Base-by-base conservation (phyloP, 2,888 invertebrate genomes). In the Calameuta filiformis region DNA sequence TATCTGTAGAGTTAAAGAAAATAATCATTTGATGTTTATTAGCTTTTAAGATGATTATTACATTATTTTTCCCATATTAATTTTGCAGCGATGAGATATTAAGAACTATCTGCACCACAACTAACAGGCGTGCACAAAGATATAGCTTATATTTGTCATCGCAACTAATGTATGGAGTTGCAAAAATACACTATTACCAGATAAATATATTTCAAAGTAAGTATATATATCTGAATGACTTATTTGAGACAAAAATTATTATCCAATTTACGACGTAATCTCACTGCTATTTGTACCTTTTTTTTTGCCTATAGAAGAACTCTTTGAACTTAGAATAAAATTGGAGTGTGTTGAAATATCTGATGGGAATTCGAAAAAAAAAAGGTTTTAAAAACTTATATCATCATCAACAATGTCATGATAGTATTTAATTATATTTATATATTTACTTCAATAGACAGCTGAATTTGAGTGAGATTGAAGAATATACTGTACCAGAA, bases 111-210 rank as follows among this genome's bases (percentile, higher is more conserved):
- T 30, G 23, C 30, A 1, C 15, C 0, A 12, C 40, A 11, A 31
- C 31, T 11, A 35, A 12, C 4, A 73, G 15, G 12, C 34, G 35
- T 33, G 6, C 15, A 1, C 30, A 12, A 2, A 78, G 79, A 79
- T 83, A 80, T 15, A 85, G 83, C 35, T 79, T 87, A 0, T 83
- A 85, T 34, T 75, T 83, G 35, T 83, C 82, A 0, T 80, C 86
- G 0, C 83, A 85, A 74, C 79, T 87, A 12, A 77, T 84, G 81
- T 84, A 73, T 23, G 87, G 87, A 37, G 34, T 75, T 9, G 56
- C 73, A 2, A 85, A 79, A 78, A 74, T 87, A 73, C 73, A 79
- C 12, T 78, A 4, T 2, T 84, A 84, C 40, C 87, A 87, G 68
- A 73, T 77, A 2, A 35, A 12, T 23, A 30, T 68, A 0, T 77